A percentile compares a stretch with the other conserved stretches of the same genome.
Evolutionary conservation across 2,797 vertebrate species (phyloP).

Genomic region (Corythornis leucogaster): DNA sequence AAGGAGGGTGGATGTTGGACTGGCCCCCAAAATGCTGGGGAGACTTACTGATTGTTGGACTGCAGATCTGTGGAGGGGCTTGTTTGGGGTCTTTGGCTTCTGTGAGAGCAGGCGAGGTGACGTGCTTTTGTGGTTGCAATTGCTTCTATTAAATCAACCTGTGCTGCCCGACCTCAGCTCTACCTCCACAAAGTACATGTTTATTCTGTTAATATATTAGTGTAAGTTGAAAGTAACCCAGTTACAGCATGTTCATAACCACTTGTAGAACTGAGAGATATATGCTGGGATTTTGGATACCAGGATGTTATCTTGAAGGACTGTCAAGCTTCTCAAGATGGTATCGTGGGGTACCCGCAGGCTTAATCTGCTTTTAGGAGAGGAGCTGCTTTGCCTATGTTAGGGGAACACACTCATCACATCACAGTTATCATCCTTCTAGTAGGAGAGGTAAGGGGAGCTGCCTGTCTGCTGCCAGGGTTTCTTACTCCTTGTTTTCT

Average conservation of each 20-base stretch:
- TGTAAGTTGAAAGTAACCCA: background rate
- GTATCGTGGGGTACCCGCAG: fast-evolving
- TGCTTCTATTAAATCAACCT: background rate
- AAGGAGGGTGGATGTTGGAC: background rate
- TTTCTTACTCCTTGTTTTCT: background rate
- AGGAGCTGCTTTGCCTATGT: background rate
- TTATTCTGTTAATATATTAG: background rate
- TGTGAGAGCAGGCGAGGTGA: background rate
- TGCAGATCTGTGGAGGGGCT: background rate
- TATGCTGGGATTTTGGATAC: background rate
- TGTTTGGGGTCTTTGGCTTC: background rate
- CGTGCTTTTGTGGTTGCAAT: background rate
- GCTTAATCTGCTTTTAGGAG: background rate
- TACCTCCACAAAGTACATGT: background rate
- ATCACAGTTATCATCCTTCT: background rate
- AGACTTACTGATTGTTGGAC: background rate
- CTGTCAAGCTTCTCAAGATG: background rate
- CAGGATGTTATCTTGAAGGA: background rate
- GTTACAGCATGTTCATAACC: background rate
- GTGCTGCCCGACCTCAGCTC: background rate
- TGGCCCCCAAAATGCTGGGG: background rate
- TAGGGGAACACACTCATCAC: background rate
- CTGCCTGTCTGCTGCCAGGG: background rate
- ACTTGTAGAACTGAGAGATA: background rate
- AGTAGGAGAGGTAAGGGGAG: background rate